phyloP scores from a whole-genome alignment of 2,797 vertebrate species.

The Sebastes umbrosus region DNA sequence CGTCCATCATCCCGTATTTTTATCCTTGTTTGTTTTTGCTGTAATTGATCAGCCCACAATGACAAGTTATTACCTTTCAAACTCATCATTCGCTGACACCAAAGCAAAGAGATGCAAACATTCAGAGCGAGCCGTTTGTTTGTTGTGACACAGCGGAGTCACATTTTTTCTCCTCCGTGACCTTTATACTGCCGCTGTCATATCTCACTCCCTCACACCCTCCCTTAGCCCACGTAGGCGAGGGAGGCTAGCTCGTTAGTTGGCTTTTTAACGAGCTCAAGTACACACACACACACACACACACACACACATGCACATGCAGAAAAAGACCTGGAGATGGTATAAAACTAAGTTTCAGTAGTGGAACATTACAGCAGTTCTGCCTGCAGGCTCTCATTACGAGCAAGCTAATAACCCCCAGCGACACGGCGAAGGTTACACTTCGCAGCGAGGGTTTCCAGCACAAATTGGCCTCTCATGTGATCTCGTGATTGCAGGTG shows the following conservation, averaged over 20 bases:
- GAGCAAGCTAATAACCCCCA: slow-evolving; percentile 43
- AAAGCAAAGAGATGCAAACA: background rate
- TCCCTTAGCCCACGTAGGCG: slow-evolving; percentile 10
- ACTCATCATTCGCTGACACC: background rate
- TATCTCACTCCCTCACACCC: slow-evolving; percentile 8
- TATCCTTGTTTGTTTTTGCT: background rate
- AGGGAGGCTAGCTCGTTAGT: slow-evolving; percentile 53
- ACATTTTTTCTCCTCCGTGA: slow-evolving; percentile 25
- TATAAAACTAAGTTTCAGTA: slow-evolving; percentile 25
- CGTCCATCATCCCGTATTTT: background rate
- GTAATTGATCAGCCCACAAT: background rate
- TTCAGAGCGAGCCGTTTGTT: slow-evolving; percentile 4
- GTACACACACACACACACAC: slow-evolving; percentile 20
- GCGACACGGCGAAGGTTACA: slow-evolving; percentile 24
- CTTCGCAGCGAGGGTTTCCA: background rate
- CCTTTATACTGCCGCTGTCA: slow-evolving; percentile 30
- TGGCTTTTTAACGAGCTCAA: slow-evolving; percentile 64
- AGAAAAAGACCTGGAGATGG: background rate
- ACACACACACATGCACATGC: background rate
- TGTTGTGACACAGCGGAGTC: slow-evolving; percentile 1
- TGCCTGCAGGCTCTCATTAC: slow-evolving; percentile 53
- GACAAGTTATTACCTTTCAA: background rate
- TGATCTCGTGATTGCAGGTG: slow-evolving; percentile 34
- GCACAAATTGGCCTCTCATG: slow-evolving; percentile 46
- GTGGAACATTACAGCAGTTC: slow-evolving; percentile 29